A percentile compares a stretch with the other conserved stretches of the same genome.
Evolutionary conservation across 92 coral and sea anemone species (phyloP).

Genomic region (Umimayanthus chanpuru): DNA sequence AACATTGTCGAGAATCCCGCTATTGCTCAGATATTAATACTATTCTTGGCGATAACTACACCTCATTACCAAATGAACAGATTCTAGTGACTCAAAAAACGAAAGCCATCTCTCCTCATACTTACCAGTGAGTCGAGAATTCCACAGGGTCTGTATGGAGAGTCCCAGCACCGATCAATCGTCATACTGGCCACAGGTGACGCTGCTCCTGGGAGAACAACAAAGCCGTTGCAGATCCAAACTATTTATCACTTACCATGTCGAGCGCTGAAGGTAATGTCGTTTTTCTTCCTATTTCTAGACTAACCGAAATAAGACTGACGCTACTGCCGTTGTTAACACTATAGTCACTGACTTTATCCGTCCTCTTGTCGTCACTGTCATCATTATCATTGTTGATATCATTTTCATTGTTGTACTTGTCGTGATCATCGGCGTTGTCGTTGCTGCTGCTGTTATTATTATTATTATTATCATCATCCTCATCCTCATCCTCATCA

Average conservation of each 20-base stretch:
- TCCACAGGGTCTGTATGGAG: constrained; percentile 79
- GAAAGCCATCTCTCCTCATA: neutral
- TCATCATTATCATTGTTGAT: no score
- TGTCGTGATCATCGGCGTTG: no score
- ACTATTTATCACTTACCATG: neutral
- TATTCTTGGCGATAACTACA: neutral
- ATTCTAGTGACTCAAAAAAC: neutral
- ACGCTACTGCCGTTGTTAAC: neutral
- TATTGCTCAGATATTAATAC: neutral
- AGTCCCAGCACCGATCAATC: constrained; percentile 83
- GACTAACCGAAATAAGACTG: neutral
- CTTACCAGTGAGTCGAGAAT: constrained; percentile 92
- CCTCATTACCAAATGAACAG: neutral
- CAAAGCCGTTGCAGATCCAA: neutral
- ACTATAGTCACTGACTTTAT: neutral
- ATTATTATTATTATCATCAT: no score
- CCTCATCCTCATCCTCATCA: no score
- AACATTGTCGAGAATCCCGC: neutral
- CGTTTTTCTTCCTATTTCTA: neutral
- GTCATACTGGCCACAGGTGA: constrained; percentile 60
- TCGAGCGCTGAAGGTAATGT: neutral
- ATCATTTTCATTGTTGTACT: no score
- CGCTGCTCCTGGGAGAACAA: constrained; percentile 35
- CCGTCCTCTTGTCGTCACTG: no score
- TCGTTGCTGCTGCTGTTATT: no score